phyloP scores from a whole-genome alignment of 2,888 invertebrate genomes.

The Enchytraeus crypticus region DNA sequence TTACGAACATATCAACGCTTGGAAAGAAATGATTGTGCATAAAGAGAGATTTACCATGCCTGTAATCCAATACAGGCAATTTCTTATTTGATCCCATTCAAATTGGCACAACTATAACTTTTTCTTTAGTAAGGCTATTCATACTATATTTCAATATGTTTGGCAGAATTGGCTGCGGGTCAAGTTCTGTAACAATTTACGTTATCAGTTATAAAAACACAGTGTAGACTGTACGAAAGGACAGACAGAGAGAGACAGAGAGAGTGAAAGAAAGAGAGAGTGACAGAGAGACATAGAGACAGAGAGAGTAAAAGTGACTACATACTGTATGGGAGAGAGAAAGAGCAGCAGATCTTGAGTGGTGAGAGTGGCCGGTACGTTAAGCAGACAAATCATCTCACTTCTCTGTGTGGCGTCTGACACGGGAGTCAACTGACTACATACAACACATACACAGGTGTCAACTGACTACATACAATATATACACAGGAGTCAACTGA shows the following conservation, averaged over 20 bases:
- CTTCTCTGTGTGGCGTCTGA: conserved; percentile 54
- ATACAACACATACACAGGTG: conserved; percentile 22
- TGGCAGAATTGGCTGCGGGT: no score
- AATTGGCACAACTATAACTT: no score
- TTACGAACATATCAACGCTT: no score
- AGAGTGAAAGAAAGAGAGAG: background rate
- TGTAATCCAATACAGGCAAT: no score
- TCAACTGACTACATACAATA: conserved; percentile 55
- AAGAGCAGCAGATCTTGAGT: conserved; percentile 88
- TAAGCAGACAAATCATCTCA: conserved; percentile 53
- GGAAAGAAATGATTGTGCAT: no score
- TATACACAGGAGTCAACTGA: conserved; percentile 51
- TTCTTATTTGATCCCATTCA: no score
- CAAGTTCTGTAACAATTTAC: no score
- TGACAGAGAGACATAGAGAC: background rate
- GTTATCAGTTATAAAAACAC: no score
- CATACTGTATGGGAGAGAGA: conserved; percentile 72
- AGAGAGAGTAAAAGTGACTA: background rate
- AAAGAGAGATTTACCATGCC: no score
- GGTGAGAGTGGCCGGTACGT: conserved; percentile 53
- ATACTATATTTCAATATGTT: no score
- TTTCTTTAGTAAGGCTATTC: no score
- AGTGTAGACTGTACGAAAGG: no score
- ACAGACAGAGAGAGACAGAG: background rate
- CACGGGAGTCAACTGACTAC: conserved; percentile 56